These are phyloP conservation scores for Tympanuchus pallidicinctus DNA, from an alignment of 2,113 vertebrate species.

Conservation along the genomic window DNA sequence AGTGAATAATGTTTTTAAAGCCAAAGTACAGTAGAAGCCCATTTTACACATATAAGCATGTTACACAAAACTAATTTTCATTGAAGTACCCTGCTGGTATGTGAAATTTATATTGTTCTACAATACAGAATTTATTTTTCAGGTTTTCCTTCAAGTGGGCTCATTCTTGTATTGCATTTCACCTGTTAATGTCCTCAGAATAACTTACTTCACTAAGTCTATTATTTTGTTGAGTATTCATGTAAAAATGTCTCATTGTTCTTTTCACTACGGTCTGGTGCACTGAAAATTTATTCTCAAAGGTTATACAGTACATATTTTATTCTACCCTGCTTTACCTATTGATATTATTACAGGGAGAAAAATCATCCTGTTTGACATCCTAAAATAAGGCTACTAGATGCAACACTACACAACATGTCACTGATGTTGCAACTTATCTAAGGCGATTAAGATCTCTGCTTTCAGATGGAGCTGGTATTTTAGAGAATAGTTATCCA, in stretches of 20 bases:
- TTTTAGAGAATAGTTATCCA: not conserved
- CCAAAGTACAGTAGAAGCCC: conserved; percentile 63
- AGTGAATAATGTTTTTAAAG: conserved; percentile 63
- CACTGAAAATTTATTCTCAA: not conserved
- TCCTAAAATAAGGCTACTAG: not conserved
- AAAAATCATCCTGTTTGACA: not conserved
- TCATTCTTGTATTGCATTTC: conserved; percentile 23
- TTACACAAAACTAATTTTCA: conserved; percentile 29
- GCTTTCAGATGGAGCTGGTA: not conserved
- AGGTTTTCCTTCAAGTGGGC: not conserved
- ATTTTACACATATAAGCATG: conserved; percentile 44
- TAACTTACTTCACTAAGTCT: not conserved
- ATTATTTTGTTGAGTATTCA: conserved; percentile 40
- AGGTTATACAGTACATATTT: not conserved
- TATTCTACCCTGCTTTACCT: conserved; percentile 20
- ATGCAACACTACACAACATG: not conserved
- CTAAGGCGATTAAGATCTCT: not conserved
- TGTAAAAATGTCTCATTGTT: conserved; percentile 18
- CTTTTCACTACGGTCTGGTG: not conserved
- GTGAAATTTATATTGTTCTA: conserved; percentile 32
- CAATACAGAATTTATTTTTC: conserved; percentile 34
- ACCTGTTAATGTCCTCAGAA: conserved; percentile 16
- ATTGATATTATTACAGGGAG: not conserved
- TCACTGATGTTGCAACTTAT: not conserved
- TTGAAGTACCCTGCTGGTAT: conserved; percentile 14